phyloP scores from a whole-genome alignment of 2,888 invertebrate species.

The Invenusta paracnida region DNA sequence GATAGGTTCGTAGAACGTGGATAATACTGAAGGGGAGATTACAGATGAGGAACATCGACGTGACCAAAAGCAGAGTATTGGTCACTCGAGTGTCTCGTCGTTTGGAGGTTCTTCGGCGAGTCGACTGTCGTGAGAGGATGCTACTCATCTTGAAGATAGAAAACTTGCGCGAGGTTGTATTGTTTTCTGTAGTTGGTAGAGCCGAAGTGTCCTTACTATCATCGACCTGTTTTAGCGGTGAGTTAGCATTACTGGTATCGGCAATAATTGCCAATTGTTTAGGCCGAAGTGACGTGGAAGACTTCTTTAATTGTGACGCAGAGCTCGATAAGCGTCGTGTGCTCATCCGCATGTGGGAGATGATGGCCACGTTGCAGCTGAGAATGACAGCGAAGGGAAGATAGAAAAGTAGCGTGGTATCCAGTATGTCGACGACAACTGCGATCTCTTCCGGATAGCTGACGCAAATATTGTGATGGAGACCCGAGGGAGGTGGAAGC shows the following conservation, averaged over 20 bases:
- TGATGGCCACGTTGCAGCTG: conserved; percentile 28
- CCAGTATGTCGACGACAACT: conserved; percentile 15
- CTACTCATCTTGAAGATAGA: neutral
- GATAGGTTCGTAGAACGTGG: neutral
- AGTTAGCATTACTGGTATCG: neutral
- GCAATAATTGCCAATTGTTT: neutral
- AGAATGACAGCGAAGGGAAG: conserved; percentile 35
- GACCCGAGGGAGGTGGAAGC: neutral
- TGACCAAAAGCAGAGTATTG: conserved; percentile 29
- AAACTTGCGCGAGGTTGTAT: neutral
- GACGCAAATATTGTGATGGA: conserved; percentile 9
- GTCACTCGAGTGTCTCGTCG: conserved; percentile 32
- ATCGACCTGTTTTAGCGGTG: too few relatives aligned
- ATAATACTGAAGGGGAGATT: conserved; percentile 31
- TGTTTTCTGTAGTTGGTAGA: neutral
- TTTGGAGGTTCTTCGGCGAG: neutral
- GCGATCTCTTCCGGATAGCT: neutral
- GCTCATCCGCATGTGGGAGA: conserved; percentile 19
- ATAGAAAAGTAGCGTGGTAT: conserved; percentile 27
- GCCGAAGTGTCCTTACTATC: neutral
- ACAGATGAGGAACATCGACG: conserved; percentile 7
- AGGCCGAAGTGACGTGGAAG: neutral
- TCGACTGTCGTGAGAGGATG: neutral
- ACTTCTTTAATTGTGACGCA: neutral
- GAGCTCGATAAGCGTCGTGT: neutral